Evolutionary conservation across 1,140 invertebrate genomes (phyloP).

Genomic region (Drosophila kikkawai): DNA sequence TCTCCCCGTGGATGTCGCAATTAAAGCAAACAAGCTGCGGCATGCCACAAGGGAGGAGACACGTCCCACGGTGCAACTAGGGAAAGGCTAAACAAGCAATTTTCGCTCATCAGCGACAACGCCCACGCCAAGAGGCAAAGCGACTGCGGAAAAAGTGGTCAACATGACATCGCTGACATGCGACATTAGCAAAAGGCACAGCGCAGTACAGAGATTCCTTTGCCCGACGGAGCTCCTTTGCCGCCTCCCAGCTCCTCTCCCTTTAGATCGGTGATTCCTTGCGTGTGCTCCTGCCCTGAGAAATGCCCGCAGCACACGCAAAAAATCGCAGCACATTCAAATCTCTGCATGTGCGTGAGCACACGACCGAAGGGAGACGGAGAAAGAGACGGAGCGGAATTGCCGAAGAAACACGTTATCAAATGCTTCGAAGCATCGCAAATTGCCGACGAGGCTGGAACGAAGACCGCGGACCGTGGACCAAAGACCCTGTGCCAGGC

Average conservation of each 20-base stretch:
- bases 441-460: constrained; percentile 34
- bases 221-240: not conserved
- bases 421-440: constrained; percentile 65
- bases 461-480: constrained; percentile 5
- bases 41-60: constrained; percentile 23
- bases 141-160: constrained; percentile 64
- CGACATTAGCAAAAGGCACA: constrained; percentile 68
- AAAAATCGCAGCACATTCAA: constrained; percentile 80
- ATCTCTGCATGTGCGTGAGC: constrained; percentile 75
- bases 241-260: not conserved
- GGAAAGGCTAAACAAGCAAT: constrained; percentile 59
- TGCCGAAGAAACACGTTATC: constrained; percentile 61
- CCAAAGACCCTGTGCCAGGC: constrained; percentile 7
- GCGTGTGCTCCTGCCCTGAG: constrained; percentile 66
- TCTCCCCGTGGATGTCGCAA: constrained; percentile 46
- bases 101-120: constrained; percentile 71
- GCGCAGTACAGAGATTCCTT: constrained; percentile 26
- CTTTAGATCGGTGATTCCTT: constrained; percentile 18
- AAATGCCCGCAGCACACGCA: constrained; percentile 74
- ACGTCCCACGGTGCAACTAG: constrained; percentile 3
- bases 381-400: not conserved
- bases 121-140: constrained; percentile 42
- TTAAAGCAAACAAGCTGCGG: constrained; percentile 67
- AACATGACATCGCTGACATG: constrained; percentile 81
- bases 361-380: constrained; percentile 8